Conservation (phyloP, 2,797 vertebrate species). For the Melanotaenia trifasciata region DNA sequence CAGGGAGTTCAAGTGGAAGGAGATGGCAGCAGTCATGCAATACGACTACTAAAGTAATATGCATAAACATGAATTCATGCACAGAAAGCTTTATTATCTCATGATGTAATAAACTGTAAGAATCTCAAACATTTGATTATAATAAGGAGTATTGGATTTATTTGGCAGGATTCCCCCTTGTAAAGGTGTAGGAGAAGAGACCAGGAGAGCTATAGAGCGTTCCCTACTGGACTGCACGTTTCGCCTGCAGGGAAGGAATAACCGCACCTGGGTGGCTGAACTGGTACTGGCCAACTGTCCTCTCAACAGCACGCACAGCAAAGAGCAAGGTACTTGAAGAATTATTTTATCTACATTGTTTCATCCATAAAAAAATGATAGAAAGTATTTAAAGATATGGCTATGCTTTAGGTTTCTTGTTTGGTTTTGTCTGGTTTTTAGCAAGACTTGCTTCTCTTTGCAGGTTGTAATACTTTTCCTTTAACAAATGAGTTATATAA, state of each 20-base stretch:
- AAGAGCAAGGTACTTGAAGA: constrained; percentile 89
- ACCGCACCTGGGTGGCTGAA: constrained; percentile 98
- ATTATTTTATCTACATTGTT: not conserved
- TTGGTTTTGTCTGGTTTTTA: not conserved
- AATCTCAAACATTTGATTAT: not conserved
- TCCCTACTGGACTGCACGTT: constrained; percentile 97
- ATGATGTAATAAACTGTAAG: not conserved
- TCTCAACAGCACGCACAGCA: constrained; percentile 92
- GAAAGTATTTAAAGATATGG: not conserved
- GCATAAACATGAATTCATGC: not conserved
- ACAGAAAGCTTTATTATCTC: not conserved
- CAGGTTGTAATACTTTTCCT: not conserved
- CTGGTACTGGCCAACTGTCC: constrained; percentile 96
- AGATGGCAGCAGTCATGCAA: constrained; percentile 95
- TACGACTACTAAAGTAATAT: constrained; percentile 93
- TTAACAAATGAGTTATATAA: not conserved
- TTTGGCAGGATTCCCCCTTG: constrained; percentile 90
- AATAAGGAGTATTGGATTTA: not conserved
- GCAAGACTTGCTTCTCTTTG: not conserved
- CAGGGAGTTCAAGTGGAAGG: constrained; percentile 98
- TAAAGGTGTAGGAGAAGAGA: constrained; percentile 94
- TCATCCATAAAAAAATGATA: not conserved
- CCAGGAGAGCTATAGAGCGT: constrained; percentile 91
- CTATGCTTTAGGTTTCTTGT: not conserved
- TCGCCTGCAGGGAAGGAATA: constrained; percentile 97